phyloP scores from a whole-genome alignment of 2,888 invertebrate genomes.

The Dynastes maya region DNA sequence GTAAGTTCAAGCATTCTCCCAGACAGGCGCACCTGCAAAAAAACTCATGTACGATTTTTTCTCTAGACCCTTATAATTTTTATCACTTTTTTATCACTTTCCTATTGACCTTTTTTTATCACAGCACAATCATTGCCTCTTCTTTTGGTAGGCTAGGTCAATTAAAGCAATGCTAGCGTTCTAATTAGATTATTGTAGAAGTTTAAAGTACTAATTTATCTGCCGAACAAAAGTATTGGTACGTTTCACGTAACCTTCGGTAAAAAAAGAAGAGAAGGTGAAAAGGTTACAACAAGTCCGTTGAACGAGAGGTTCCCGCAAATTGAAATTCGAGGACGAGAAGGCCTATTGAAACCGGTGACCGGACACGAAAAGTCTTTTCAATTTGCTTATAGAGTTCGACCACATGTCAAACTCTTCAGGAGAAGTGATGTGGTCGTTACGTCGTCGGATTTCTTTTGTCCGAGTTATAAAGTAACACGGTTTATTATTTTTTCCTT shows the following conservation, averaged over 20 bases:
- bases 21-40: no score
- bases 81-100: no score
- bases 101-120: no score
- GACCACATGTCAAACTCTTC: background rate
- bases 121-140: no score
- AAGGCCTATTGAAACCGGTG: background rate
- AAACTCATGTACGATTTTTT: no score
- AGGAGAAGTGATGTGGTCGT: background rate
- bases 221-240: no score
- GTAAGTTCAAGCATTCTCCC: no score
- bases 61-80: no score
- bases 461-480: background rate
- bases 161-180: no score
- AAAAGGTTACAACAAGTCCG: background rate
- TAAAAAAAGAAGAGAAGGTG: background rate
- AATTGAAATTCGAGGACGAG: constrained; percentile 4
- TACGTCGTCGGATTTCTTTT: background rate
- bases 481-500: background rate
- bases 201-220: no score
- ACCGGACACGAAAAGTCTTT: constrained; percentile 1
- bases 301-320: background rate
- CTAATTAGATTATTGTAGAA: no score
- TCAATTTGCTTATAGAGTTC: background rate
- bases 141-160: no score
- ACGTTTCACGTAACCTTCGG: background rate